Evolutionary conservation across 2,113 vertebrate species (phyloP).

Genomic region (Calidris pygmaea): DNA sequence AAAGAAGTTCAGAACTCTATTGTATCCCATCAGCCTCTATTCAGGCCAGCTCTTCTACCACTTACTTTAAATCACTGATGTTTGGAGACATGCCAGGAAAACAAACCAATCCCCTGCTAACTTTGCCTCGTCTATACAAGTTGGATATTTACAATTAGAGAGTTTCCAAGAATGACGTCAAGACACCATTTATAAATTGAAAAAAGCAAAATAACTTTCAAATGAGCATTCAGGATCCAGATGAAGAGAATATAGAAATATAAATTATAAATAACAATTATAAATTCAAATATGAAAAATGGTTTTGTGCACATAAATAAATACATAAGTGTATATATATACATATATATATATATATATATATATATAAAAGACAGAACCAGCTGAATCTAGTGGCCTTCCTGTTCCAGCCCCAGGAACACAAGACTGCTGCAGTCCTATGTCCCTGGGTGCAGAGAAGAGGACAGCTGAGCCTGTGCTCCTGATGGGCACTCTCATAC

Average conservation of each 20-base stretch:
- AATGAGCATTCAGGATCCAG: background rate
- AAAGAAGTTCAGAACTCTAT: slow-evolving; percentile 8
- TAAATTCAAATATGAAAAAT: background rate
- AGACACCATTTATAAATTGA: background rate
- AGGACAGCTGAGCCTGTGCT: background rate
- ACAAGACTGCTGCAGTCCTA: too few relatives aligned
- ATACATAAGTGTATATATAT: background rate
- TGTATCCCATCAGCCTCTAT: background rate
- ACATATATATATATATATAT: background rate
- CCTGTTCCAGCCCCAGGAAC: background rate
- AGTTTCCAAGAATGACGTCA: background rate
- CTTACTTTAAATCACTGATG: slow-evolving; percentile 22
- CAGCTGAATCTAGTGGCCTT: background rate
- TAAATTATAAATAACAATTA: background rate
- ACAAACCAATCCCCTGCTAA: background rate
- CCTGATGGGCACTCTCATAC: background rate
- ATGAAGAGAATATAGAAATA: background rate
- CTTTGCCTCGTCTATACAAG: background rate
- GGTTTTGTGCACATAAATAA: background rate
- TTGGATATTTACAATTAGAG: background rate
- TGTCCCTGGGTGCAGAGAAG: too few relatives aligned
- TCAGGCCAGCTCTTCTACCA: background rate
- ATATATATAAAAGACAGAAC: background rate
- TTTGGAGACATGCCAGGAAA: background rate
- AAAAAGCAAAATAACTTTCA: background rate